Evolutionary conservation across 2,888 invertebrate genomes (phyloP).

Genomic region (Esperia sulphurella): DNA sequence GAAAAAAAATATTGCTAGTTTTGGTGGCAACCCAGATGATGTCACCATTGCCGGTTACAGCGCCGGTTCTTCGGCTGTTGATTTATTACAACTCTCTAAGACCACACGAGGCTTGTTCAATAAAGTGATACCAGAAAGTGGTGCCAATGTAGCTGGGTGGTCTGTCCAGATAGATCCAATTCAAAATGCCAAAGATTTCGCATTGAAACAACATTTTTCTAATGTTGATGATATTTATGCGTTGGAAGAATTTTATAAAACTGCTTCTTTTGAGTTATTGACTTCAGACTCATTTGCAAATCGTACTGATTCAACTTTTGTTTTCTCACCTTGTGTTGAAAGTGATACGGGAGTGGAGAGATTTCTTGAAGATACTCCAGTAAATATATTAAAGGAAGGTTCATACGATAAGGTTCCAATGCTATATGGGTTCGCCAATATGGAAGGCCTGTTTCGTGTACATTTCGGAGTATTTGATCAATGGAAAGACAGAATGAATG

Average conservation of each 20-base stretch:
- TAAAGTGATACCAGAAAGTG: slow-evolving; percentile 62
- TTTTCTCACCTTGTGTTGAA: slow-evolving; percentile 19
- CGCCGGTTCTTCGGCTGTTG: slow-evolving; percentile 50
- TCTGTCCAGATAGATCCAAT: slow-evolving; percentile 55
- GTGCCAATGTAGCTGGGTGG: slow-evolving; percentile 59
- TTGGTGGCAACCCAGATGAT: slow-evolving; percentile 66
- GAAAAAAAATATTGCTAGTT: slow-evolving; percentile 60
- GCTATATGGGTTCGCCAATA: slow-evolving; percentile 43
- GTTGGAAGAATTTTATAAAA: slow-evolving; percentile 42
- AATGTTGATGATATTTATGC: slow-evolving; percentile 31
- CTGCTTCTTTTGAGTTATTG: slow-evolving; percentile 27
- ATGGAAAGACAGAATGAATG: slow-evolving; percentile 33
- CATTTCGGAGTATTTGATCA: slow-evolving; percentile 23
- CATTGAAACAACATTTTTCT: slow-evolving; percentile 35
- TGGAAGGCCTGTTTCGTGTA: slow-evolving; percentile 41
- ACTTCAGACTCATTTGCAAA: slow-evolving; percentile 19
- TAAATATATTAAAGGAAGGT: slow-evolving; percentile 33
- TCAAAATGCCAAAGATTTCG: slow-evolving; percentile 51
- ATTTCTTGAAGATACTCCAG: slow-evolving; percentile 36
- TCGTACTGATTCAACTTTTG: slow-evolving; percentile 22
- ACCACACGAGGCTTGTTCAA: slow-evolving; percentile 54
- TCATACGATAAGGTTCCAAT: slow-evolving; percentile 35
- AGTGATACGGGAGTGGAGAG: slow-evolving; percentile 19
- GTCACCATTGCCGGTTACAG: slow-evolving; percentile 66
- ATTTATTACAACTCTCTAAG: slow-evolving; percentile 52